phyloP scores from a whole-genome alignment of 2,888 invertebrate genomes.

The Polylopha cassiicola region DNA sequence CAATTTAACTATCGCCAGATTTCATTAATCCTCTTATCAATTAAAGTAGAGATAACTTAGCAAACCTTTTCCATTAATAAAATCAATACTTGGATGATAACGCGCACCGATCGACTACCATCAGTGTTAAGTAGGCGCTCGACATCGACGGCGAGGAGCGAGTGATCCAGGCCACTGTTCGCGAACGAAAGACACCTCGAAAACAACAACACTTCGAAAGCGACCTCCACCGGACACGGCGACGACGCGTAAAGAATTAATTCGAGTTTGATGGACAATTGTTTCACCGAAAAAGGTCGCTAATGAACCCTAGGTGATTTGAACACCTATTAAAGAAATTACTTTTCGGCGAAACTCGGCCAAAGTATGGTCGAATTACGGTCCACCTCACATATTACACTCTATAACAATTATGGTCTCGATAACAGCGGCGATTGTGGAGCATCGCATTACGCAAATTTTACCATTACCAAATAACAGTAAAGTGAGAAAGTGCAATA shows the following conservation, averaged over 20 bases:
- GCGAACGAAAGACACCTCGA: conserved; percentile 65
- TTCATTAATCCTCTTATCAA: conserved; percentile 54
- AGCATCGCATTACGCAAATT: conserved; percentile 21
- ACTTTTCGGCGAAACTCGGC: conserved; percentile 35
- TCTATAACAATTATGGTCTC: conserved; percentile 20
- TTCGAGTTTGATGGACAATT: conserved; percentile 66
- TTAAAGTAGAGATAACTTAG: conserved; percentile 51
- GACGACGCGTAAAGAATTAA: conserved; percentile 71
- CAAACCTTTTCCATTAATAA: conserved; percentile 51
- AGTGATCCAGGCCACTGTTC: conserved; percentile 63
- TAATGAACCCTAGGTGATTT: conserved; percentile 46
- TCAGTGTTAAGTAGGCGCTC: conserved; percentile 12
- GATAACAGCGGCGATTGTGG: conserved; percentile 19
- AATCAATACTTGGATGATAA: conserved; percentile 50
- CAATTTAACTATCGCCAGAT: conserved; percentile 46
- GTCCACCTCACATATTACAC: conserved; percentile 22
- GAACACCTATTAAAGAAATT: conserved; percentile 33
- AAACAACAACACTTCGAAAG: conserved; percentile 67
- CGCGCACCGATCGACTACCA: conserved; percentile 48
- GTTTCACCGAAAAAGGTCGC: conserved; percentile 59
- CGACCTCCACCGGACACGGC: conserved; percentile 69
- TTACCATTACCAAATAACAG: conserved; percentile 14
- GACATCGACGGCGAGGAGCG: conserved; percentile 55
- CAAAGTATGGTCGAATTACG: conserved; percentile 25
- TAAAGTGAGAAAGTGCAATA: conserved; percentile 23